Evolutionary conservation across 2,888 invertebrate species (phyloP), one percentile per base, ranked within the genome.

Genomic region (Digitonthophagus gazella): DNA sequence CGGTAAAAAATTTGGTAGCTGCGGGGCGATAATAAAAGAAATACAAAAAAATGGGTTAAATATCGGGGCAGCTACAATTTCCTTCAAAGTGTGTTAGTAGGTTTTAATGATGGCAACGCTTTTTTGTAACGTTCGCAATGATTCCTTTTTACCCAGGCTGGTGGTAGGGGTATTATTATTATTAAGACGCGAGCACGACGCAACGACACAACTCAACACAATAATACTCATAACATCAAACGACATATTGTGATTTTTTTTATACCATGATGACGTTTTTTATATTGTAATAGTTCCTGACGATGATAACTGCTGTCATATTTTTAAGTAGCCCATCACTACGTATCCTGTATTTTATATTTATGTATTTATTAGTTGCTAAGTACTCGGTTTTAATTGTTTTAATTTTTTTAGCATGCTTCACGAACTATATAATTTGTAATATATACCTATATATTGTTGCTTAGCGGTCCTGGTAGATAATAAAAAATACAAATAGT

Each of bases 201-300:
- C n/a, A 71, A 72, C 73, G 57, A 70, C 57, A 28, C 76, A 73
- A 77, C 74, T 75, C 75, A 74, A 68, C 67, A 71, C 69, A 74
- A 79, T 77, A 80, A 80, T 80, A 81, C 80, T 80, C 80, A 81
- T 76, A 44, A 44, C 76, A 74, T 75, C 74, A 68, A 72, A 72
- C 71, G 69, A 71, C 76, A 76, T 74, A 77, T 72, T 81, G 80
- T 80, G 80, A 81, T 80, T 74, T 75, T 75, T 74, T 74, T 61
- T 16, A 16, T 57, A 57, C 57, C 57, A 57, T 57, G 16, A 57
- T 16, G 1, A 61, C 61, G 28, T 44, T 44, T 11, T 44, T 74
- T 74, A 71, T 72, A 72, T 67, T 69, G 67, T 68, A 71, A 72
- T 70, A 75, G 76, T 76, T 76, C 76, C 76, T 76, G 70, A 74